A percentile compares a stretch with the other conserved stretches of the same genome.
These are phyloP conservation scores for Hymenochirus boettgeri DNA, from an alignment of 2,113 vertebrate species.

Conservation along the genomic window DNA sequence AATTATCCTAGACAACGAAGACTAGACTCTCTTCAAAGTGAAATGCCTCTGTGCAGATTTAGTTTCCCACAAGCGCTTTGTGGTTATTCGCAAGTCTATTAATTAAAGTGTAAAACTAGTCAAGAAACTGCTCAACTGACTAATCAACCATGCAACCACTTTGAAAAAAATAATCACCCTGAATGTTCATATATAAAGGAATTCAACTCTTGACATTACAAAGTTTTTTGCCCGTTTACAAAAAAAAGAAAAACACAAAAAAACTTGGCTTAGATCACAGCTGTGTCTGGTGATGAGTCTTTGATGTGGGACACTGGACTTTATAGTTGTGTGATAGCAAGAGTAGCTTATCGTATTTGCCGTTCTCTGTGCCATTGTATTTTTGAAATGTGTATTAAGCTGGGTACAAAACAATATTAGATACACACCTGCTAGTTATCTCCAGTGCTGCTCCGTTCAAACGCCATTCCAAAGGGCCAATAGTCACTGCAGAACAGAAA, in stretches of 20 bases:
- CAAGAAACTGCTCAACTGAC: conserved; percentile 52
- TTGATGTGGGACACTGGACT: conserved; percentile 23
- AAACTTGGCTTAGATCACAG: conserved; percentile 31
- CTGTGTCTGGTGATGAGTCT: conserved; percentile 25
- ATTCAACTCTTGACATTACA: conserved; percentile 40
- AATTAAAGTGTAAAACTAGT: conserved; percentile 65
- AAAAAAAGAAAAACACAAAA: too few relatives aligned
- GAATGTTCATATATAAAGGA: conserved; percentile 44
- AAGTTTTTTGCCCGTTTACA: conserved; percentile 29
- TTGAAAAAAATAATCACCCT: conserved; percentile 46
- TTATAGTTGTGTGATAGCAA: conserved; percentile 13
- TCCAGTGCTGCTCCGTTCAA: too few relatives aligned
- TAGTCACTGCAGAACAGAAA: too few relatives aligned
- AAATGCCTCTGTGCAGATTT: conserved; percentile 65
- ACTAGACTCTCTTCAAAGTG: conserved; percentile 57
- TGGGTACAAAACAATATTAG: not conserved
- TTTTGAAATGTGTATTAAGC: not conserved
- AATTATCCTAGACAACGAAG: conserved; percentile 59
- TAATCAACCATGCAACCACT: conserved; percentile 53
- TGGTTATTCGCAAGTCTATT: conserved; percentile 67
- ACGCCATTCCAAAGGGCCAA: too few relatives aligned
- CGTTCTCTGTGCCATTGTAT: not conserved
- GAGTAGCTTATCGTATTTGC: conserved; percentile 7
- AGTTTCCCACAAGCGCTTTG: conserved; percentile 58
- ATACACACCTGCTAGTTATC: too few relatives aligned